Evolutionary conservation across 2,888 invertebrate genomes (phyloP).

Genomic region (Eurytoma californica): DNA sequence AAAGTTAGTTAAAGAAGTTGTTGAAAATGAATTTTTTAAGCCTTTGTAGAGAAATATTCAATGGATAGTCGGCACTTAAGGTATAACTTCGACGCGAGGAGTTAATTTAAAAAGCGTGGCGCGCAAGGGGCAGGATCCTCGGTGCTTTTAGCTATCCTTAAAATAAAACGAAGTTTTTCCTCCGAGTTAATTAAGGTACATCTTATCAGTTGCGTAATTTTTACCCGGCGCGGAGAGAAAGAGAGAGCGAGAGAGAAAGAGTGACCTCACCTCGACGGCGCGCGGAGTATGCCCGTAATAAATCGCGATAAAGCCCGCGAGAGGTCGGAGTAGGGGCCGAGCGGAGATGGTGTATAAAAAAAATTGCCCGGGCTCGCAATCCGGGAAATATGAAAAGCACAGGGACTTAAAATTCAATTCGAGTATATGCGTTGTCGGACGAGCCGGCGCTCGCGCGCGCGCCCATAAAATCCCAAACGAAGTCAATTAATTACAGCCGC

Average conservation of each 20-base stretch:
- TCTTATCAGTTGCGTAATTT: conserved; percentile 53
- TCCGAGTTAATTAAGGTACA: conserved; percentile 52
- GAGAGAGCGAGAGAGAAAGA: no score
- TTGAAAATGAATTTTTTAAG: conserved; percentile 47
- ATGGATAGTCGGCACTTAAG: conserved; percentile 42
- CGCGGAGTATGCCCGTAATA: conserved; percentile 31
- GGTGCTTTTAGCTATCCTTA: conserved; percentile 32
- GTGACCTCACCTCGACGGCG: background rate
- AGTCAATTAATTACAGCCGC: conserved; percentile 29
- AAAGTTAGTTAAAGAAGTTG: conserved; percentile 17
- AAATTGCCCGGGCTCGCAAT: background rate
- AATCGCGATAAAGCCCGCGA: conserved; percentile 36
- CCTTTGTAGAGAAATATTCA: conserved; percentile 23
- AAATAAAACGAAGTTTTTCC: conserved; percentile 49
- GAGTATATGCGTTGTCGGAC: background rate
- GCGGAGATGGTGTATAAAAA: background rate
- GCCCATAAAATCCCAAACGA: conserved; percentile 39
- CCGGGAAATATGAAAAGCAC: conserved; percentile 20
- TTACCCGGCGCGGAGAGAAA: background rate
- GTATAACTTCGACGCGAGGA: conserved; percentile 43
- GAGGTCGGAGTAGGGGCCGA: background rate
- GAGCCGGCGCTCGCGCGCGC: background rate
- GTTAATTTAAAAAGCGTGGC: conserved; percentile 54
- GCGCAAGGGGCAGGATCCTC: background rate
- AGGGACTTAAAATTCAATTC: conserved; percentile 44